A percentile compares a stretch with the other conserved stretches of the same genome.
phyloP scores from a whole-genome alignment of 2,888 invertebrate species.

The Philaethria dido region DNA sequence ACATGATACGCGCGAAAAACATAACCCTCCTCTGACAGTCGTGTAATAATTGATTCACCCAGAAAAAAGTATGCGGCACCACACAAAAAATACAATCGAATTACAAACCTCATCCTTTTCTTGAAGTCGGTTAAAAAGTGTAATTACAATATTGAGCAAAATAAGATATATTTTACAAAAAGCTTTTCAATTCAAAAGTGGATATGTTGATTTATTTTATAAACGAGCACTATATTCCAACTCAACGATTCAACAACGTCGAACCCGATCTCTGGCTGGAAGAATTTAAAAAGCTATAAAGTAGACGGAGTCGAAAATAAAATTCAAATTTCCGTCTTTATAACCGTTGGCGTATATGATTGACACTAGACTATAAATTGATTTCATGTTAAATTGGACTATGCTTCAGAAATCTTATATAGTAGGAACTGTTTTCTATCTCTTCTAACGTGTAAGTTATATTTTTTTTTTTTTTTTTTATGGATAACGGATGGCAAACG shows the following conservation, averaged over 20 bases:
- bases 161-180: background rate
- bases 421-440: background rate
- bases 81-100: no score
- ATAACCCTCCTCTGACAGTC: no score
- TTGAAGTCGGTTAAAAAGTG: no score
- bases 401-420: background rate
- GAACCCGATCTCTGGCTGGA: background rate
- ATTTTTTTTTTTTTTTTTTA: no score
- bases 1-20: no score
- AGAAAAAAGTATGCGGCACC: no score
- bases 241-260: background rate
- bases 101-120: no score
- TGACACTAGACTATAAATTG: conserved; percentile 11
- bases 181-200: background rate
- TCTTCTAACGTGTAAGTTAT: no score
- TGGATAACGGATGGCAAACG: no score
- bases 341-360: conserved; percentile 2
- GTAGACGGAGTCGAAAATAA: background rate
- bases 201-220: background rate
- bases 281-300: conserved; percentile 8
- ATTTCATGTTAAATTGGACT: background rate
- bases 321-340: conserved; percentile 9
- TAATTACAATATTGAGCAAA: background rate
- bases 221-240: conserved; percentile 9
- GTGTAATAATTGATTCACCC: no score